Conservation (phyloP, 2,888 invertebrate species). For the Agrotis segetum region DNA sequence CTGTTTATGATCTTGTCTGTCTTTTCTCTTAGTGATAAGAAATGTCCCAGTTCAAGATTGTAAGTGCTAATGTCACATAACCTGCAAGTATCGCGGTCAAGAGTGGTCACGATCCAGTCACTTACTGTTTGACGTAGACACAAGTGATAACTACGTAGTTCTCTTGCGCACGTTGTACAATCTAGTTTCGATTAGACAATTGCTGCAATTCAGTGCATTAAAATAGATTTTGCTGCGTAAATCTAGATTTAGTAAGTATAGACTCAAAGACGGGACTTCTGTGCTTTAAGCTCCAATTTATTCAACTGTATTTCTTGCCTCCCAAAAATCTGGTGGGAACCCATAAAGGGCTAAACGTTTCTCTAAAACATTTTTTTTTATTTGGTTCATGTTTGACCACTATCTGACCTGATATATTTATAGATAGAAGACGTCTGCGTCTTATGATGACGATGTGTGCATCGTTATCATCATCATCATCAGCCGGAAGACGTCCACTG, state of each 20-base stretch:
- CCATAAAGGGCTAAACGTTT: no score
- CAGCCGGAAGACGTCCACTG: no score
- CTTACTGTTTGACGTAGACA: slow-evolving; percentile 40
- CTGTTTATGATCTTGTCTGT: background rate
- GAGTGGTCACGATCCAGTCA: slow-evolving; percentile 32
- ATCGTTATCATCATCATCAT: no score
- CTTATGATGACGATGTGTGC: no score
- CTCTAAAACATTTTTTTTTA: no score
- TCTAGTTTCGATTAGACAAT: slow-evolving; percentile 53
- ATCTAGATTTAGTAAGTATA: slow-evolving; percentile 1
- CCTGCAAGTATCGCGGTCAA: slow-evolving; percentile 41
- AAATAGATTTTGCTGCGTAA: slow-evolving; percentile 37
- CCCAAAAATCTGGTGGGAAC: no score
- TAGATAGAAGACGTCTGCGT: no score
- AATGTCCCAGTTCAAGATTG: slow-evolving; percentile 4
- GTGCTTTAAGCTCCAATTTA: background rate
- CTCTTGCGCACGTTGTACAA: slow-evolving; percentile 21
- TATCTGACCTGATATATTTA: no score
- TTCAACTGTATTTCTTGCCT: no score
- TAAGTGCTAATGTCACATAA: slow-evolving; percentile 27
- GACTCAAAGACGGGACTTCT: background rate
- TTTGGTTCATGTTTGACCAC: no score
- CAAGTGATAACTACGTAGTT: slow-evolving; percentile 38
- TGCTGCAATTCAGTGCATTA: slow-evolving; percentile 55
- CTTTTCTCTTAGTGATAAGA: background rate